A percentile compares a stretch with the other conserved stretches of the same genome.
Conservation (phyloP, 2,113 vertebrate genomes). For the Coracopsis vasa region DNA sequence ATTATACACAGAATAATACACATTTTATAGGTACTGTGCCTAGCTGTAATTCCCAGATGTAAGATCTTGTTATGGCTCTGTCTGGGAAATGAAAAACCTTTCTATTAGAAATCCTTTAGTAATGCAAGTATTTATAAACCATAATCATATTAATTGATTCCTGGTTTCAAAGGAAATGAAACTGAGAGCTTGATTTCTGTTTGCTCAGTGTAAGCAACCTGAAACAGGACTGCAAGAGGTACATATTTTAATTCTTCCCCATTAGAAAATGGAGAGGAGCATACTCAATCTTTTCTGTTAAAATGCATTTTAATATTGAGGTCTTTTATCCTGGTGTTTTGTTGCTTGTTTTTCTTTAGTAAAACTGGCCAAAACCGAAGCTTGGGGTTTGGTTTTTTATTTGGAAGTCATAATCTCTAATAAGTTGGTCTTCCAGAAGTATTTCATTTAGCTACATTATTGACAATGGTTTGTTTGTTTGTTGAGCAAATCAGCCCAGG, state of each 20-base stretch:
- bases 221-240: background rate
- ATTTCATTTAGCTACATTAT: background rate
- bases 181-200: background rate
- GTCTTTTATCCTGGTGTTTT: background rate
- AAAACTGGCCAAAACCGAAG: background rate
- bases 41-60: background rate
- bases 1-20: background rate
- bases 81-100: conserved; percentile 20
- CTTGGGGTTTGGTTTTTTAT: background rate
- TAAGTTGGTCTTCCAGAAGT: background rate
- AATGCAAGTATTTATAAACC: background rate
- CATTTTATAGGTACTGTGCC: background rate
- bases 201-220: background rate
- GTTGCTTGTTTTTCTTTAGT: background rate
- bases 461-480: background rate
- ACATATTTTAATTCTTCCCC: background rate
- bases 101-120: conserved; percentile 17
- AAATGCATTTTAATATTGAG: background rate
- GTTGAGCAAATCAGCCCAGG: background rate
- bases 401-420: background rate
- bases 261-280: background rate
- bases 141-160: conserved; percentile 8
- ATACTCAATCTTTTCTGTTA: background rate
- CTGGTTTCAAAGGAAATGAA: conserved; percentile 24
- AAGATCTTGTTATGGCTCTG: background rate